Percentiles rank a stretch among this genome's conserved stretches.
Evolutionary conservation across 2,888 invertebrate genomes (phyloP).

Genomic region (Pharmacophagus antenor): DNA sequence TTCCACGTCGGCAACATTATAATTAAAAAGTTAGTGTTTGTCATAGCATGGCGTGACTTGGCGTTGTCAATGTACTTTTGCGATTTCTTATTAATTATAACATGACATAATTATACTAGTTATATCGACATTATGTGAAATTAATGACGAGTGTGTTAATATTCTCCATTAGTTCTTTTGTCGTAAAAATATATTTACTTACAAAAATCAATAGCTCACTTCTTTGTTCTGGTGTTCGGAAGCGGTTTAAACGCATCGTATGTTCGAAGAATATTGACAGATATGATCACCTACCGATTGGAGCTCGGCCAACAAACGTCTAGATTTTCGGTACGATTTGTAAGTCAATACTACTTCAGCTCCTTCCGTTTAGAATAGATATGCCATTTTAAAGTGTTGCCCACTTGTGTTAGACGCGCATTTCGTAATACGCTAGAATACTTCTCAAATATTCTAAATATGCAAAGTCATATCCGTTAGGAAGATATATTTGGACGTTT

Average conservation of each 20-base stretch:
- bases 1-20: slow-evolving; percentile 57
- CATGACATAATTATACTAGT: background rate
- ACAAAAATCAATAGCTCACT: slow-evolving; percentile 35
- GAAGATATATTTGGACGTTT: background rate
- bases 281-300: slow-evolving; percentile 79
- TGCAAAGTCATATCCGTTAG: background rate
- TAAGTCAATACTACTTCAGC: slow-evolving; percentile 68
- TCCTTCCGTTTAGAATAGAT: slow-evolving; percentile 74
- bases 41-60: slow-evolving; percentile 47
- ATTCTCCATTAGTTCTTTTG: slow-evolving; percentile 36
- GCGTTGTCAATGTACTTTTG: background rate
- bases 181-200: slow-evolving; percentile 14
- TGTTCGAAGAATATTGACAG: slow-evolving; percentile 77
- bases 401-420: slow-evolving; percentile 64
- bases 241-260: slow-evolving; percentile 65
- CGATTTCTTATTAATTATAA: background rate
- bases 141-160: slow-evolving; percentile 69
- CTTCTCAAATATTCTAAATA: slow-evolving; percentile 45
- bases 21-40: slow-evolving; percentile 65
- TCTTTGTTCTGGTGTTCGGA: slow-evolving; percentile 45
- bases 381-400: slow-evolving; percentile 69
- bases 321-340: slow-evolving; percentile 76
- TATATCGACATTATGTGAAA: slow-evolving; percentile 33
- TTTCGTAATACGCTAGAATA: slow-evolving; percentile 61
- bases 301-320: slow-evolving; percentile 71